Conservation (phyloP, 2,797 vertebrate genomes). For the Danio choprae region DNA sequence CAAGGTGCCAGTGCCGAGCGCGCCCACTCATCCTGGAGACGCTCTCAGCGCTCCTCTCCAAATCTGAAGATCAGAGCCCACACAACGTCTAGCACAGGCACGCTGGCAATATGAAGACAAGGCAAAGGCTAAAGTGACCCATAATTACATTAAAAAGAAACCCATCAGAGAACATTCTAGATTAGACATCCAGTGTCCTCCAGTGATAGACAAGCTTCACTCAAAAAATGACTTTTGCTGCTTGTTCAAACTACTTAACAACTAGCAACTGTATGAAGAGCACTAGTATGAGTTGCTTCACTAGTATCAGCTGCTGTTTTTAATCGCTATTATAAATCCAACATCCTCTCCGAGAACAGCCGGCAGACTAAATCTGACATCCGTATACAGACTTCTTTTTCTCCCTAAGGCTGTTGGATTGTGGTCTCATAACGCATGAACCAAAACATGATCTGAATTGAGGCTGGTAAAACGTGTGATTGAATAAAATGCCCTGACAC, state of each 20-base stretch:
- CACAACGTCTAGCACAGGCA: constrained; percentile 42
- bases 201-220: too few relatives aligned
- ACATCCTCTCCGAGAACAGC: not conserved
- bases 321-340: constrained; percentile 7
- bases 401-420: constrained; percentile 11
- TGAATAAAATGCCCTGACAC: constrained; percentile 47
- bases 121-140: constrained; percentile 29
- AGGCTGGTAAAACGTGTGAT: constrained; percentile 29
- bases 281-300: not conserved
- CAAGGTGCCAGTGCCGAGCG: constrained; percentile 27
- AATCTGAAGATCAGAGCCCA: constrained; percentile 43
- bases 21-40: constrained; percentile 39
- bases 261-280: not conserved
- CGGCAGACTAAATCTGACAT: constrained; percentile 23
- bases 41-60: constrained; percentile 24
- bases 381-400: not conserved
- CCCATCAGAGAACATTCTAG: not conserved
- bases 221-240: too few relatives aligned
- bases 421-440: constrained; percentile 5
- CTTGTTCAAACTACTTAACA: too few relatives aligned
- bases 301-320: constrained; percentile 11
- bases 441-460: constrained; percentile 48
- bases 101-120: constrained; percentile 32
- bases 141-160: not conserved
- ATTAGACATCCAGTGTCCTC: too few relatives aligned